Base-by-base conservation (phyloP, 64 coral and sea anemone genomes). In the Cladopsammia gracilis region DNA sequence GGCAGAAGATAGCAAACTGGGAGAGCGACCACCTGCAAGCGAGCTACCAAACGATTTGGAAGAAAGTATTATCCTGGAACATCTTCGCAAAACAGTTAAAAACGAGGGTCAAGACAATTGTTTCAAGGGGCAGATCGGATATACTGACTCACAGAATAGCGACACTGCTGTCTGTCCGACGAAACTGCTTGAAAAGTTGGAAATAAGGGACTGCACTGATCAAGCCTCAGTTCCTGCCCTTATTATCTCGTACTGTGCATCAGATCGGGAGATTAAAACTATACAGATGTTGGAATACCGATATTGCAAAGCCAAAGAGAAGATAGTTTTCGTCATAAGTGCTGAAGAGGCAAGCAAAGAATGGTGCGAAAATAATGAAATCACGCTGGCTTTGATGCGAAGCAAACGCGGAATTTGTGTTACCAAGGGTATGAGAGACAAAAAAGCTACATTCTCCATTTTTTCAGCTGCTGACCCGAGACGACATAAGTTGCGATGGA, bases 391-490 rank as follows among this genome's bases (percentile, higher is more conserved):
- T 9, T 58, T 44, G 16, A 26, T n/a, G 19, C 20, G 49, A 89
- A 75, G 49, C 56, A 57, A 54, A 22, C 51, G 62, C 48, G 75
- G 68, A 34, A 62, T 70, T 56, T 80, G 61, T 20, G 42, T n/a
- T 22, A 68, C 10, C 46, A 2, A 65, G 53, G 88, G 68, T 42
- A 90, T 90, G 16, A 43, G 8, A 22, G 75, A 70, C 19, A 79
- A 75, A 68, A 90, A 70, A 5, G 75, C 88, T 9, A 61, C 25
- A 54, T 26, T 90, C 19, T 18, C 75, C 43, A 68, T 90, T 34
- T 70, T 90, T 42, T 90, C 88, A 10, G 88, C 75, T 9, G 88
- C 49, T 54, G 88, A 90, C 68, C 88, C 88, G 18, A 62, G 24
- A 23, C 9, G 49, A 48, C 69, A 74, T 19, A 51, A 23, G 52